Evolutionary conservation across 1,140 invertebrate species (phyloP).

Genomic region (Camponotus floridanus): DNA sequence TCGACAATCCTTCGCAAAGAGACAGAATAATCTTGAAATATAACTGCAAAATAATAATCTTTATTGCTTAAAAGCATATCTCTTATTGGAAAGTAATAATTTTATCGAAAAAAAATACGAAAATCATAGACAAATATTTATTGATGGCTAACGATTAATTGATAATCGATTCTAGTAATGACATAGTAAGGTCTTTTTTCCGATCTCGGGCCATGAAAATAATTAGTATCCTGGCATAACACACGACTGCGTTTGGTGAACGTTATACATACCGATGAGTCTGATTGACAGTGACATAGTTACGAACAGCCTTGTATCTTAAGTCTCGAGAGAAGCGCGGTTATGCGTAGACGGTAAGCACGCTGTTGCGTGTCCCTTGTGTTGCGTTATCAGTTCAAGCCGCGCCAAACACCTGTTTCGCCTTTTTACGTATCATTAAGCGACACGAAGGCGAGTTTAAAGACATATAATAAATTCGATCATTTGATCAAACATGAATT

Average conservation of each 20-base stretch:
- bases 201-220: conserved; percentile 63
- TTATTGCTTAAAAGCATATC: neutral
- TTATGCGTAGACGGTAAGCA: conserved; percentile 63
- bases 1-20: neutral
- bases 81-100: neutral
- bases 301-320: conserved; percentile 79
- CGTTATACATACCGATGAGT: conserved; percentile 83
- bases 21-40: neutral
- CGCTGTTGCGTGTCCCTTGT: conserved; percentile 38
- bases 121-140: neutral
- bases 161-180: conserved; percentile 19
- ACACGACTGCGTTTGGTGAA: conserved; percentile 77
- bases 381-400: conserved; percentile 9
- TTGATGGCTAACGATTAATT: neutral
- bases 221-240: conserved; percentile 73
- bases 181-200: conserved; percentile 27
- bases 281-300: conserved; percentile 84
- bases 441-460: neutral
- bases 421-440: neutral
- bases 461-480: neutral
- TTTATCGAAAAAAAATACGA: neutral
- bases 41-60: neutral
- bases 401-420: conserved; percentile 40
- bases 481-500: neutral
- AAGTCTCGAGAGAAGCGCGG: conserved; percentile 55